Base-by-base conservation (phyloP, 2,113 vertebrate genomes). In the Petromus typicus region DNA sequence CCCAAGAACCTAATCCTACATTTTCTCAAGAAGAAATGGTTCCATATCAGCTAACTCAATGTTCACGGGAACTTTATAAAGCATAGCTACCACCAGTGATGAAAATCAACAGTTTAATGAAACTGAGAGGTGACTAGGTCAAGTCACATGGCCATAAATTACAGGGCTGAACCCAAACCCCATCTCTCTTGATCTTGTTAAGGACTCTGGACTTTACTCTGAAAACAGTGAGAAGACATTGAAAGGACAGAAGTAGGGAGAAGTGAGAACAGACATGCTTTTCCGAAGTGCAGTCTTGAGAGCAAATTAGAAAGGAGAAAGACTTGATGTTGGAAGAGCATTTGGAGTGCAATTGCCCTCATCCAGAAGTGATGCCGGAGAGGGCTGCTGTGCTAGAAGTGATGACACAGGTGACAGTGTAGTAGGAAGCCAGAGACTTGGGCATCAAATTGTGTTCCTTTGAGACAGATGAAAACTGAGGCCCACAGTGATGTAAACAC, bases 231-330 rank as follows among this genome's bases (percentile, higher is more conserved):
- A 34, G 1, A 95, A 96, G n/a, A 92, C 32, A 73, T 0, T 45
- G 64, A 80, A 93, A 90, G 3, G 6, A 37, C 54, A 2, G 12
- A 83, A 91, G 37, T 57, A 78, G n/a, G 48, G 16, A 84, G 17
- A 93, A 89, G 69, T 3, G 25, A 51, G 11, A 91, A 80, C 10
- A 89, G 87, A 85, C 3, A 11, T 73, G 40, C 13, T 63, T 75
- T 92, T 92, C 92, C 90, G 59, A 27, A 82, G 66, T 57, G n/a
- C 11, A 63, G 45, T 54, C 54, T 54, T 18, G 12, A 90, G 11
- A 86, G 95, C 18, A 86, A 73, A 78, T 63, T 64, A 67, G 5
- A 79, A 93, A 85, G n/a, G 45, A 86, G 32, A 22, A 80, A 94
- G 87, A 75, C 6, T 87, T 40, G 57, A 93, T 86, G 86, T 63